These are phyloP conservation scores for Allacma fusca DNA, from an alignment of 2,888 invertebrate species.

Conservation along the genomic window DNA sequence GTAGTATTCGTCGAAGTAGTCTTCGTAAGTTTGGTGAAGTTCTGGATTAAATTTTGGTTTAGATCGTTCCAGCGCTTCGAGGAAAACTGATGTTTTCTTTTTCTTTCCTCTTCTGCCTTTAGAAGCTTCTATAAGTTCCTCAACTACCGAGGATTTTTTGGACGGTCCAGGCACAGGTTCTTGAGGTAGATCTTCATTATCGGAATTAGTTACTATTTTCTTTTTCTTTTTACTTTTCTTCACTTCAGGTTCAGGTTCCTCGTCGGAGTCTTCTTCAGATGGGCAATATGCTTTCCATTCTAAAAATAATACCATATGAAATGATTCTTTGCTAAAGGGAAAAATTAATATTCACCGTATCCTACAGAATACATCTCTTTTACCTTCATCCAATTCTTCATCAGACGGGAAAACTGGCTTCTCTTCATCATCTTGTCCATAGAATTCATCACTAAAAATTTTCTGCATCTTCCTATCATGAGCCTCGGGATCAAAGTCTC, in stretches of 20 bases:
- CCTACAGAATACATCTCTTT: neutral
- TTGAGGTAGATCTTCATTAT: constrained; percentile 63
- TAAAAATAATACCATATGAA: constrained; percentile 14
- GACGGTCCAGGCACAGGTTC: constrained; percentile 28
- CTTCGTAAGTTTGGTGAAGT: constrained; percentile 75
- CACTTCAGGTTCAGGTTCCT: constrained; percentile 41
- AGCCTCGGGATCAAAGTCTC: constrained; percentile 87
- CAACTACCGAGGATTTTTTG: constrained; percentile 64
- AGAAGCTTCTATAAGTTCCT: constrained; percentile 69
- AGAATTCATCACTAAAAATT: constrained; percentile 87
- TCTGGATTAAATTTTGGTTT: constrained; percentile 87
- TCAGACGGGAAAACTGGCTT: constrained; percentile 88
- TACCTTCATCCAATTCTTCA: constrained; percentile 69
- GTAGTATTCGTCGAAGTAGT: constrained; percentile 95
- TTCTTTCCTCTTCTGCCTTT: constrained; percentile 54
- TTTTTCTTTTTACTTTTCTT: constrained; percentile 25
- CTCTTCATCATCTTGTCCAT: constrained; percentile 74
- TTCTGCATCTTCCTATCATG: constrained; percentile 87
- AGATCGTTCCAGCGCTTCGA: constrained; percentile 74
- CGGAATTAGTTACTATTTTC: constrained; percentile 61
- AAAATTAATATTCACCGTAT: neutral
- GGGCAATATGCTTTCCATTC: constrained; percentile 39
- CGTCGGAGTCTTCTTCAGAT: constrained; percentile 44
- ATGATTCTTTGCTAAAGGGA: no score
- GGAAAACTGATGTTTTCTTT: constrained; percentile 76